A percentile compares a stretch with the other conserved stretches of the same genome.
These are phyloP conservation scores for Ictalurus punctatus DNA, from an alignment of 2,113 vertebrate genomes.

Conservation along the genomic window DNA sequence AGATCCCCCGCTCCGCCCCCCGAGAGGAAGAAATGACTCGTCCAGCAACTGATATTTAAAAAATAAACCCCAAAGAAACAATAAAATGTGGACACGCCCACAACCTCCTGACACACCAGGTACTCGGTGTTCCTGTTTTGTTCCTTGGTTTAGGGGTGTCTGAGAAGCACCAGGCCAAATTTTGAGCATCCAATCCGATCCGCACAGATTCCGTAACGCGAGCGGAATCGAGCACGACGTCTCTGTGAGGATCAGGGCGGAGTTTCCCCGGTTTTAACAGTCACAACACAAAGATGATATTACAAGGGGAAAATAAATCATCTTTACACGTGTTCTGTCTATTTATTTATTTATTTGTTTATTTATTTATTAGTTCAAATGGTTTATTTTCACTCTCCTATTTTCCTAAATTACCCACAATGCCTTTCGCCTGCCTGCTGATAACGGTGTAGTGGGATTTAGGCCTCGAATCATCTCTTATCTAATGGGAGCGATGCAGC, in stretches of 20 bases:
- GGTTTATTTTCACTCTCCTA: neutral
- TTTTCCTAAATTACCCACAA: neutral
- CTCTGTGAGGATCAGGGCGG: neutral
- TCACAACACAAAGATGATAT: neutral
- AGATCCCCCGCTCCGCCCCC: too few relatives aligned
- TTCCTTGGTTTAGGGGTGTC: neutral
- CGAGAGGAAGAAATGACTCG: neutral
- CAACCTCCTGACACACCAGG: neutral
- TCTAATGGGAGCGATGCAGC: neutral
- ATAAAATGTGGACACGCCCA: neutral
- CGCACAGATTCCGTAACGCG: neutral
- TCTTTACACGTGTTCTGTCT: too few relatives aligned
- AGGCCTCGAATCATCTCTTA: neutral
- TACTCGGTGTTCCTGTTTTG: neutral
- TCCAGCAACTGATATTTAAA: constrained; percentile 4
- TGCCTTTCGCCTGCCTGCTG: neutral
- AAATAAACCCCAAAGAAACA: neutral
- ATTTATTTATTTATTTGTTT: too few relatives aligned
- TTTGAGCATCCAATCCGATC: neutral
- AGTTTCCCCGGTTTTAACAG: neutral
- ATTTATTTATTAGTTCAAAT: neutral
- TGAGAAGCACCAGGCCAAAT: neutral
- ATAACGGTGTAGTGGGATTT: neutral
- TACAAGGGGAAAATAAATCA: neutral
- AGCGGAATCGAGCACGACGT: neutral